phyloP scores from a whole-genome alignment of 2,888 invertebrate genomes.

The Spicauda simplicius region DNA sequence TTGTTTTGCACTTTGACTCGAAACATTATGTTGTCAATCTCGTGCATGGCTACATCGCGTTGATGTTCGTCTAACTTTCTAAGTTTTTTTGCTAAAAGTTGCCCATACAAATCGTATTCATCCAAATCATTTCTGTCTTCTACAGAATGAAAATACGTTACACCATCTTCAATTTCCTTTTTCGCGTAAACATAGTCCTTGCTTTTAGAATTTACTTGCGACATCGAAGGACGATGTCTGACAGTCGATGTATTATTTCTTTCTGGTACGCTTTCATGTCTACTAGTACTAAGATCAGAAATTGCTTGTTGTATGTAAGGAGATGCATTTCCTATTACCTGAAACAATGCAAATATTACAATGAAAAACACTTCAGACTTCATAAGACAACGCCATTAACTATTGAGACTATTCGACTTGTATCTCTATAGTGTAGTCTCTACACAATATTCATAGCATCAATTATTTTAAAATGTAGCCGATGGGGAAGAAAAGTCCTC shows the following conservation, averaged over 20 bases:
- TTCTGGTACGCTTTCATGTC: constrained; percentile 34
- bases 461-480: too few species aligned
- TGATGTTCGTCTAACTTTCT: constrained; percentile 72
- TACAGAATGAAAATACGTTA: constrained; percentile 46
- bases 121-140: constrained; percentile 58
- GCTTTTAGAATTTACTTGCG: background rate
- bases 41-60: constrained; percentile 75
- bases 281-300: constrained; percentile 46
- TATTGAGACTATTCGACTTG: too few species aligned
- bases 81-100: constrained; percentile 72
- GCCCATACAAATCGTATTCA: constrained; percentile 73
- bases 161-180: constrained; percentile 52
- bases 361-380: background rate
- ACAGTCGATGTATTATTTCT: constrained; percentile 15
- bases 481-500: too few species aligned
- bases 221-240: constrained; percentile 1
- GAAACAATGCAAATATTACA: constrained; percentile 40
- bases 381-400: background rate
- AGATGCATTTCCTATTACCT: constrained; percentile 48
- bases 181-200: constrained; percentile 43
- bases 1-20: constrained; percentile 66
- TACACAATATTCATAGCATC: too few species aligned
- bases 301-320: constrained; percentile 46
- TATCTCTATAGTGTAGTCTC: too few species aligned
- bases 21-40: constrained; percentile 77